Conservation (phyloP, 2,888 invertebrate genomes). For the Dioctria linearis region DNA sequence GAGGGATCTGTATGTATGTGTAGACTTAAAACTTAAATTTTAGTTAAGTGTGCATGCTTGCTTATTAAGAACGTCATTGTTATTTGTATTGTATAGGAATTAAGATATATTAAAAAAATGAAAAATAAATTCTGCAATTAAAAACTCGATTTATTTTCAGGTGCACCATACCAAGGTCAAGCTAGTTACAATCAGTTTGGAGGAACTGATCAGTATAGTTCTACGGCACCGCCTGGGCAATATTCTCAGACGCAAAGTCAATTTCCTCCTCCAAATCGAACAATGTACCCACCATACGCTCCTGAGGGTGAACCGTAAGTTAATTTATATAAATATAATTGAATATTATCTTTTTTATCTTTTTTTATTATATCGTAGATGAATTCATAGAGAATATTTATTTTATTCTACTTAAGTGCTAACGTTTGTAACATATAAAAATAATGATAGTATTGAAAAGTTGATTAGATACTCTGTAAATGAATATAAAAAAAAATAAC, state of each 20-base stretch:
- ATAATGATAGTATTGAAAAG: too few relatives aligned
- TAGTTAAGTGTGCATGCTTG: background rate
- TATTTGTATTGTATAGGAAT: background rate
- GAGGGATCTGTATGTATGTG: background rate
- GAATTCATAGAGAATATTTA: too few relatives aligned
- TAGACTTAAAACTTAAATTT: background rate
- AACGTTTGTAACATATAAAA: too few relatives aligned
- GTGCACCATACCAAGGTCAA: constrained; percentile 76
- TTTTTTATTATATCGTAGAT: too few relatives aligned
- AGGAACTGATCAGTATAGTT: constrained; percentile 76
- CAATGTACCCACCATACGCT: constrained; percentile 85
- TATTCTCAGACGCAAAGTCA: constrained; percentile 75
- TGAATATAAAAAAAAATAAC: too few relatives aligned
- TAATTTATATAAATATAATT: background rate
- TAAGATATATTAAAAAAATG: background rate
- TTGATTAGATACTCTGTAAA: too few relatives aligned
- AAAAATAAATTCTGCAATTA: background rate
- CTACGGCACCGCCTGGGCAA: constrained; percentile 74
- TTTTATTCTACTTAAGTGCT: too few relatives aligned
- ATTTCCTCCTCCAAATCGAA: constrained; percentile 80
- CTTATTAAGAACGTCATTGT: background rate
- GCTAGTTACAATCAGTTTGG: constrained; percentile 80
- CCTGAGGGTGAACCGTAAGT: constrained; percentile 79
- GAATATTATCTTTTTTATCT: too few relatives aligned
- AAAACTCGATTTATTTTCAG: constrained; percentile 59